Percentiles rank a stretch among this genome's conserved stretches.
Conservation (phyloP, 2,888 invertebrate species). For the Margaritifera margaritifera region DNA sequence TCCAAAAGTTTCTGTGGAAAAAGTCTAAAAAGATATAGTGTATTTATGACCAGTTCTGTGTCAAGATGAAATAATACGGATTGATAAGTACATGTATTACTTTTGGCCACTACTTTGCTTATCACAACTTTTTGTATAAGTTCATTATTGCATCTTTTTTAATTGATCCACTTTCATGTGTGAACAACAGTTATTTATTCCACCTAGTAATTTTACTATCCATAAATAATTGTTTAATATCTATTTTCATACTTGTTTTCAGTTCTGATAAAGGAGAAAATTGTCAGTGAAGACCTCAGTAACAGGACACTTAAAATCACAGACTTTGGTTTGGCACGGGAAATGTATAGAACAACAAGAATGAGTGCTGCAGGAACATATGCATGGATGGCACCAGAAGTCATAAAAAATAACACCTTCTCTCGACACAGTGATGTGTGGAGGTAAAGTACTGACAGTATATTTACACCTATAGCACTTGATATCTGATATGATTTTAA, state of each 20-base stretch:
- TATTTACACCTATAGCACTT: not conserved
- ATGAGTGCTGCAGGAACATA: slow-evolving; percentile 99
- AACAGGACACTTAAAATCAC: slow-evolving; percentile 96
- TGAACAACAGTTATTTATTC: too few species aligned
- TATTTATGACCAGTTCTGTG: too few species aligned
- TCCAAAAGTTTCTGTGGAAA: too few species aligned
- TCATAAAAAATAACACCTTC: slow-evolving; percentile 90
- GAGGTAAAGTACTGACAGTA: slow-evolving; percentile 77
- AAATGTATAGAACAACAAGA: slow-evolving; percentile 95
- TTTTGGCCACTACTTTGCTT: too few species aligned
- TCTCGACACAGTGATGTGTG: slow-evolving; percentile 97
- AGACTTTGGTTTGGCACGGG: slow-evolving; percentile 95
- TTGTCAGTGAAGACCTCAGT: slow-evolving; percentile 82
- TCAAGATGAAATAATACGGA: too few species aligned
- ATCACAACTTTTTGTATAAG: too few species aligned
- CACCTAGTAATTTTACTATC: too few species aligned
- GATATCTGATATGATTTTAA: not conserved
- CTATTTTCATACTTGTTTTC: slow-evolving; percentile 32
- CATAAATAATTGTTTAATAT: too few species aligned
- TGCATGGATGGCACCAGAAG: slow-evolving; percentile 99
- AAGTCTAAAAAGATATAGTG: too few species aligned
- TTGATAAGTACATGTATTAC: too few species aligned
- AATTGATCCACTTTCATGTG: too few species aligned
- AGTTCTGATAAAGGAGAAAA: slow-evolving; percentile 73
- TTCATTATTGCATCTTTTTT: too few species aligned